These are phyloP conservation scores for Pheosia gnoma DNA, from an alignment of 2,888 invertebrate species.

Conservation along the genomic window DNA sequence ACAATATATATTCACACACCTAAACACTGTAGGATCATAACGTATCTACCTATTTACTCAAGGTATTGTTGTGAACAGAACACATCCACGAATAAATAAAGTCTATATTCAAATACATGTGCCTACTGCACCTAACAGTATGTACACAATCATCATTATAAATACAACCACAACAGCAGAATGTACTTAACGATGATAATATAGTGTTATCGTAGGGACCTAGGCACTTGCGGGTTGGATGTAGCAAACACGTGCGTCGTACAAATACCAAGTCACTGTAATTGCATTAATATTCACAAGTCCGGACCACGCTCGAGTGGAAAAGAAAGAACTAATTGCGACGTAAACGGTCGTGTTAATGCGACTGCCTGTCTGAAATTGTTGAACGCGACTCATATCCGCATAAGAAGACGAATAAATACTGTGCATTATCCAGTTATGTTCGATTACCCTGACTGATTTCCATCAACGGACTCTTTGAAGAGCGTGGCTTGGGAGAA, in stretches of 20 bases:
- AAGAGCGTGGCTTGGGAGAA: no score
- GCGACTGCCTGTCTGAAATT: background rate
- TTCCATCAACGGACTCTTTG: background rate
- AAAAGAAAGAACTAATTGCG: background rate
- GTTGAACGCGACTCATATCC: background rate
- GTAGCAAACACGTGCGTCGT: slow-evolving; percentile 20
- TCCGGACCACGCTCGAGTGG: slow-evolving; percentile 6
- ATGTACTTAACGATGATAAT: slow-evolving; percentile 15
- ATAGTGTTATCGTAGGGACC: slow-evolving; percentile 21
- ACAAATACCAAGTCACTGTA: slow-evolving; percentile 21
- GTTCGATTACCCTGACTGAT: background rate
- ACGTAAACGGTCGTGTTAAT: background rate
- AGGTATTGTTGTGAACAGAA: no score
- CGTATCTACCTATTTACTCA: no score
- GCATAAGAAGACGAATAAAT: background rate
- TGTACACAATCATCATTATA: slow-evolving; percentile 24
- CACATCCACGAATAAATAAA: no score
- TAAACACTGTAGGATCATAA: no score
- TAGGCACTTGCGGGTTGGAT: slow-evolving; percentile 17
- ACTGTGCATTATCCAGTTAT: background rate
- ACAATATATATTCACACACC: no score
- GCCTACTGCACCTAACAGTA: slow-evolving; percentile 8
- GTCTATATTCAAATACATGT: no score
- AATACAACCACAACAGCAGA: slow-evolving; percentile 12
- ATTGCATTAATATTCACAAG: slow-evolving; percentile 6